Percentiles rank a stretch among this genome's conserved stretches.
Conservation (phyloP, 1,140 invertebrate genomes). For the Panagrolaimus sp. region DNA sequence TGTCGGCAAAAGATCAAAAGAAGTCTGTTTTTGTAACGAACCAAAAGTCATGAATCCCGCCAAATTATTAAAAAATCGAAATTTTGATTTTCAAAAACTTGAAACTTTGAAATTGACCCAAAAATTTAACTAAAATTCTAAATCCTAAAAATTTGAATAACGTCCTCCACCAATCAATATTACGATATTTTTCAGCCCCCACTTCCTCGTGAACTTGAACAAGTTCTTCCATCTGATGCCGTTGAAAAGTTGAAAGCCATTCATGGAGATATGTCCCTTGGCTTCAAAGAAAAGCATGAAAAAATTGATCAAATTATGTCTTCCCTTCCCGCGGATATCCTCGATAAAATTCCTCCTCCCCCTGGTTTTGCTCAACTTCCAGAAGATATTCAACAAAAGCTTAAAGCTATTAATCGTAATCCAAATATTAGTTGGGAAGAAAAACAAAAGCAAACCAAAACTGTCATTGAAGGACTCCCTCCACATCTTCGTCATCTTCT, state of each 20-base stretch:
- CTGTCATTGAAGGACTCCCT: conserved; percentile 24
- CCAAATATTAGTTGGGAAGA: conserved; percentile 41
- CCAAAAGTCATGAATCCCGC: too few relatives aligned
- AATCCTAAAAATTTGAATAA: too few relatives aligned
- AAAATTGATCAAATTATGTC: conserved; percentile 50
- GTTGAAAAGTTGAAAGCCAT: conserved; percentile 44
- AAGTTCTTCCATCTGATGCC: conserved; percentile 41
- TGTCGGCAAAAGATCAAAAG: too few relatives aligned
- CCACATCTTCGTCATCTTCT: background rate
- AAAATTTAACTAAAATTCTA: background rate
- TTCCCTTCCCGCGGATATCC: conserved; percentile 38
- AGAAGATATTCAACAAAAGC: conserved; percentile 31
- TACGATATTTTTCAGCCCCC: conserved; percentile 31
- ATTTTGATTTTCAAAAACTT: too few relatives aligned
- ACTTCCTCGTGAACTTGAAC: conserved; percentile 42
- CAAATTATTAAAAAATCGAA: too few relatives aligned
- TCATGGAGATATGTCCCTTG: conserved; percentile 34
- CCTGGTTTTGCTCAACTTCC: conserved; percentile 45
- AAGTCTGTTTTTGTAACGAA: too few relatives aligned
- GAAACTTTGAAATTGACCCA: too few relatives aligned
- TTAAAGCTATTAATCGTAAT: conserved; percentile 44
- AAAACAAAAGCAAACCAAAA: conserved; percentile 40
- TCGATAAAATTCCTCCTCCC: conserved; percentile 49
- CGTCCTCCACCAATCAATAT: too few relatives aligned
- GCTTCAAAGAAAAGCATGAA: conserved; percentile 43